Evolutionary conservation across 2,797 vertebrate species (phyloP).

Genomic region (Ispidina lecontei): DNA sequence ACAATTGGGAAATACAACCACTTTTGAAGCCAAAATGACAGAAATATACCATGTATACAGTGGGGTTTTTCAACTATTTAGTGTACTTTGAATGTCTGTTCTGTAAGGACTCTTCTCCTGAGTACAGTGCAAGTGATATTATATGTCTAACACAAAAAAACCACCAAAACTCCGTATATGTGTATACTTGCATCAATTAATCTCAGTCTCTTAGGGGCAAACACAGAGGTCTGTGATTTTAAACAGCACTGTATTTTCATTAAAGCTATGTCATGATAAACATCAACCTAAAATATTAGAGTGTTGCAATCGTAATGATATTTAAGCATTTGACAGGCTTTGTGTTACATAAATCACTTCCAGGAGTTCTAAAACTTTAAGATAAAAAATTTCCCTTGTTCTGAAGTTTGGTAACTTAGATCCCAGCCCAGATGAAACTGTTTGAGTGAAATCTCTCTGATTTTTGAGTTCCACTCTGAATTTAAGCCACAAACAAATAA

Average conservation of each 20-base stretch:
- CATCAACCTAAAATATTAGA: not conserved
- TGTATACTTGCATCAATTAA: not conserved
- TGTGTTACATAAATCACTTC: not conserved
- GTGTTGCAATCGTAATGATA: not conserved
- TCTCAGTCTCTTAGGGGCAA: not conserved
- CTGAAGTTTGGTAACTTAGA: not conserved
- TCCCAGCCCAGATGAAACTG: not conserved
- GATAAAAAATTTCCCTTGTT: conserved; percentile 6
- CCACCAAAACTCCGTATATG: not conserved
- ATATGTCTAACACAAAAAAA: not conserved
- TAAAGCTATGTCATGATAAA: not conserved
- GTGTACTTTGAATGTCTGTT: not conserved
- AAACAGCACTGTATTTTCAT: not conserved
- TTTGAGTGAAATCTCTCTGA: not conserved
- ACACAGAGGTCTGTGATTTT: conserved; percentile 1
- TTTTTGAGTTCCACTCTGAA: not conserved
- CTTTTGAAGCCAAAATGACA: conserved; percentile 20
- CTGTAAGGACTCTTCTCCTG: not conserved
- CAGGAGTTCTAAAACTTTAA: not conserved
- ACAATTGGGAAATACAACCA: conserved; percentile 21
- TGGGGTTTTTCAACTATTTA: conserved; percentile 17
- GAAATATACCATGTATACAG: not conserved
- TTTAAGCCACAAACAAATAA: conserved; percentile 4
- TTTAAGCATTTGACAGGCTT: not conserved
- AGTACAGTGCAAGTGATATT: not conserved